These are phyloP conservation scores for Chunga burmeisteri DNA, from an alignment of 2,113 vertebrate species.

Conservation along the genomic window DNA sequence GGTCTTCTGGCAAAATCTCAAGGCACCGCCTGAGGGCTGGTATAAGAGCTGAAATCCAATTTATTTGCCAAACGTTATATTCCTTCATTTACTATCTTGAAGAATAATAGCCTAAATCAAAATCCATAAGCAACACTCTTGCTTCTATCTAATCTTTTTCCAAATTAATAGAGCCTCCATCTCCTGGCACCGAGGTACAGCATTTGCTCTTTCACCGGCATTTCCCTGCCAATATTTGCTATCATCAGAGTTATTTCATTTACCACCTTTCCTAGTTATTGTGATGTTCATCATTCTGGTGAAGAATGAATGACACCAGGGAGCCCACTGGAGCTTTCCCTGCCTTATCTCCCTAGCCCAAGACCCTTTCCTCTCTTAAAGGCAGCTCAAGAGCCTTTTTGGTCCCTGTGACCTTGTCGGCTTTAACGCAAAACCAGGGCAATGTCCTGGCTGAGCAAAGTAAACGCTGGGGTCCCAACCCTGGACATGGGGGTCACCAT, in stretches of 20 bases:
- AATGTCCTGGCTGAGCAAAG: not conserved
- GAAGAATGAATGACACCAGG: not conserved
- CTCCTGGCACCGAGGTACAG: not conserved
- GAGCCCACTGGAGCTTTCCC: not conserved
- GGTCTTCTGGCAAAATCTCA: not conserved
- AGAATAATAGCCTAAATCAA: not conserved
- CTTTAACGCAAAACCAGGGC: not conserved
- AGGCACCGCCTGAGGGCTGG: not conserved
- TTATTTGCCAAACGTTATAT: not conserved
- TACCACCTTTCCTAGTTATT: not conserved
- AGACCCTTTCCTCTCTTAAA: not conserved
- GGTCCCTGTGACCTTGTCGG: not conserved
- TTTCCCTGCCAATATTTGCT: not conserved
- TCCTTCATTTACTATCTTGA: not conserved
- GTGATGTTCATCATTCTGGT: not conserved
- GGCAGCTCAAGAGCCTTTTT: not conserved
- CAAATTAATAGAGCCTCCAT: not conserved
- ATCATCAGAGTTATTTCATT: not conserved
- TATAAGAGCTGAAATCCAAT: not conserved
- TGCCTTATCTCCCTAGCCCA: not conserved
- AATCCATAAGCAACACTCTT: not conserved
- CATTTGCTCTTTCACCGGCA: not conserved
- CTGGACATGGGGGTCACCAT: rapidly evolving
- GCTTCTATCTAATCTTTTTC: not conserved
- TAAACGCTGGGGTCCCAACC: not conserved